These are phyloP conservation scores for Leptarthrus brevirostris DNA, from an alignment of 2,888 invertebrate genomes.

Conservation along the genomic window DNA sequence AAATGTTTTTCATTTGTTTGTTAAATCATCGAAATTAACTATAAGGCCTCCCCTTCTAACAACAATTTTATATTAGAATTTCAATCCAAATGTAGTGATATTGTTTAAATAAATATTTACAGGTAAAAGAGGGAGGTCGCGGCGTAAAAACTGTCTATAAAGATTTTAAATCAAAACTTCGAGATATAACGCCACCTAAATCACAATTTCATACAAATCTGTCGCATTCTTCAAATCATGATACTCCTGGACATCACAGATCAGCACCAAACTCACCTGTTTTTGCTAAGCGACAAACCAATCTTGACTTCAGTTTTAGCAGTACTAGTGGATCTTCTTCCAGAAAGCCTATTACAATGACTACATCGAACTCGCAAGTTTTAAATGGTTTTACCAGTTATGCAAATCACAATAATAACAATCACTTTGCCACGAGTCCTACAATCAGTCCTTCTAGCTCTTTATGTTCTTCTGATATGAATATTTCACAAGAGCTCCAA, in stretches of 20 bases:
- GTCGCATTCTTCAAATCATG: conserved; percentile 15
- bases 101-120: no score
- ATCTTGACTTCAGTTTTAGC: conserved; percentile 3
- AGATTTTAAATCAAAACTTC: conserved; percentile 76
- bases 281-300: conserved; percentile 68
- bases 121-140: conserved; percentile 80
- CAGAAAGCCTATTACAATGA: conserved; percentile 13
- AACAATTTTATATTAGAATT: no score
- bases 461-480: conserved; percentile 67
- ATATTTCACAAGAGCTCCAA: conserved; percentile 71
- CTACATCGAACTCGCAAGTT: conserved; percentile 64
- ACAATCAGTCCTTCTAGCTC: conserved; percentile 66
- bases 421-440: conserved; percentile 59
- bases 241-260: conserved; percentile 66
- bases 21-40: background rate
- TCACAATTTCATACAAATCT: conserved; percentile 50
- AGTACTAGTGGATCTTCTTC: background rate
- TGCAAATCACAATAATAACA: conserved; percentile 56
- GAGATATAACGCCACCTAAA: conserved; percentile 64
- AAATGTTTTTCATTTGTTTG: background rate
- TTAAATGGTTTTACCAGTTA: conserved; percentile 61
- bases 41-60: background rate
- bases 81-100: no score
- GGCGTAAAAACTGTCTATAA: conserved; percentile 83
- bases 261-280: conserved; percentile 78